These are phyloP conservation scores for Phalacrocorax aristotelis DNA, from an alignment of 2,113 vertebrate genomes.

Conservation along the genomic window DNA sequence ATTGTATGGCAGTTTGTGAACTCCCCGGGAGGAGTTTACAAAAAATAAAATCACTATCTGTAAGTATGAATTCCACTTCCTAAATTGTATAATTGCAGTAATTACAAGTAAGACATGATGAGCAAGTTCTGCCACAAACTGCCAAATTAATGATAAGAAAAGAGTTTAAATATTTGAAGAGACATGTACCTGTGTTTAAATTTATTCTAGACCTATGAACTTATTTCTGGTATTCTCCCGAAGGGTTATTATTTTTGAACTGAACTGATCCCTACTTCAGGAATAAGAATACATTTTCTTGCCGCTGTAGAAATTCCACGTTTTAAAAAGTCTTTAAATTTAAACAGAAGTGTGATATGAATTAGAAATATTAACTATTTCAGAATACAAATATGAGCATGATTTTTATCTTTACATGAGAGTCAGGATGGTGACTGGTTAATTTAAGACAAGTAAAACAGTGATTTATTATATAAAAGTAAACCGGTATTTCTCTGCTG, in stretches of 20 bases:
- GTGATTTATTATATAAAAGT: not conserved
- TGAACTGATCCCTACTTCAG: not conserved
- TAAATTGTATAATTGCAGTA: slow-evolving; percentile 43
- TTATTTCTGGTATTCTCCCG: not conserved
- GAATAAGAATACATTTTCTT: no score
- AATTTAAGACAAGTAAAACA: slow-evolving; percentile 36
- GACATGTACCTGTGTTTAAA: slow-evolving; percentile 7
- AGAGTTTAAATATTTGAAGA: slow-evolving; percentile 22
- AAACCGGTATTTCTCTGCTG: not conserved
- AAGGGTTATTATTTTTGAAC: slow-evolving; percentile 49
- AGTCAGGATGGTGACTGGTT: slow-evolving; percentile 13
- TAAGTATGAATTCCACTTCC: slow-evolving; percentile 15
- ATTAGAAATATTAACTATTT: no score
- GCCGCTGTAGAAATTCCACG: no score
- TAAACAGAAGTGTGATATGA: no score
- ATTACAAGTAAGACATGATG: slow-evolving; percentile 28
- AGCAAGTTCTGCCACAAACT: slow-evolving; percentile 49
- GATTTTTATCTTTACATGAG: not conserved
- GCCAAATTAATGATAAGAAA: slow-evolving; percentile 34
- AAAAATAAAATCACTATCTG: not conserved
- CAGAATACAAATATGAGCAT: no score
- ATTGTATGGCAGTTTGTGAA: not conserved
- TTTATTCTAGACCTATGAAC: slow-evolving; percentile 38
- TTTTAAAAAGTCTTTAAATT: no score
- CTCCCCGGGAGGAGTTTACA: not conserved